Base-by-base conservation (phyloP, 1,140 invertebrate genomes). In the Scaptomyza hsui region DNA sequence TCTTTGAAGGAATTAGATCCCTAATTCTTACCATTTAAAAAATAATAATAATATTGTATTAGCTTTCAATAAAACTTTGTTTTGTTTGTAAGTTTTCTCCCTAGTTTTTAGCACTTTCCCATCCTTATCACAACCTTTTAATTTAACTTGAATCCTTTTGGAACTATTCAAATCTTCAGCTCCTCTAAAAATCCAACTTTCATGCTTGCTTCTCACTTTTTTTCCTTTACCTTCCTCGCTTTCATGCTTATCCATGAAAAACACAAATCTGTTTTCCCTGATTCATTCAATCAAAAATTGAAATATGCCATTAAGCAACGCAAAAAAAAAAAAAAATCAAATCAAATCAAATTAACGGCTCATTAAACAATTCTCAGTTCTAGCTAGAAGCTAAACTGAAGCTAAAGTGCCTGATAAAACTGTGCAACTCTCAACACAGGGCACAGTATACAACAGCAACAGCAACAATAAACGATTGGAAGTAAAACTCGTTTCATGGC, bases 401-500 rank as follows among this genome's bases (percentile, higher is more conserved):
- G 18, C n/a, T 32, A 56, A 44, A 48, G 15, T 26, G 62, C 21
- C 19, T 64, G 49, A 37, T 48, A 24, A 49, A 51, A 35, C 32
- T 6, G 48, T 5, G 51, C 26, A 70, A 49, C 68, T 56, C 60
- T 32, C 47, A 19, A 24, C 44, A 45, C 51, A 72, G 64, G 60
- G 61, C 44, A 75, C 68, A 62, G 26, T 29, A 5, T 29, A 9
- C 0, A 1, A 6, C 1, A 29, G n/a, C n/a, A n/a, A 44, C 55
- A 45, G 24, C 32, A 37, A 55, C 53, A 45, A 18, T 35, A 59
- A 21, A 45, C 49, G 53, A 57, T 56, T 56, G 37, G 51, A 57
- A 39, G 55, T 49, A 73, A 73, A 85, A 88, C 81, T 81, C 62
- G 82, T 86, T 86, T 81, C 70, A 74, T 81, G 80, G 75, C 76